Evolutionary conservation across 2,888 invertebrate species (phyloP).

Genomic region (Mythimna loreyi): DNA sequence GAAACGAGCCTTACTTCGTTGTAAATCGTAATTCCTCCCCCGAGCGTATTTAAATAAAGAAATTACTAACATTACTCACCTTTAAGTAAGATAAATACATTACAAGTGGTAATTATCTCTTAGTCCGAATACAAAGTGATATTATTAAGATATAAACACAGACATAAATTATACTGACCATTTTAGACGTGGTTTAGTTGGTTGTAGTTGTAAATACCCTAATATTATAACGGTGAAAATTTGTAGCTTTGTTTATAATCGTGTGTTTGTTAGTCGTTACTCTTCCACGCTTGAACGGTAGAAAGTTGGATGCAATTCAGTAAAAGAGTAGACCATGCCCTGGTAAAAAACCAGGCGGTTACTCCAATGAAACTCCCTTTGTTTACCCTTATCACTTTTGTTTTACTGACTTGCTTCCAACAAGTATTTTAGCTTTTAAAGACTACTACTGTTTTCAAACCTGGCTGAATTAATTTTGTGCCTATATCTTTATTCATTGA

Average conservation of each 20-base stretch:
- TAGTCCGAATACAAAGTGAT: conserved; percentile 47
- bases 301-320: too few relatives aligned
- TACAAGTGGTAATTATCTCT: conserved; percentile 57
- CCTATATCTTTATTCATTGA: not conserved
- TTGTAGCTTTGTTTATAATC: too few relatives aligned
- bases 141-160: conserved; percentile 59
- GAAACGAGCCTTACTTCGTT: conserved; percentile 10
- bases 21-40: conserved; percentile 39
- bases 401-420: not conserved
- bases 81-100: conserved; percentile 58
- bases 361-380: not conserved
- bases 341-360: too few relatives aligned
- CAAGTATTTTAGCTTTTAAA: not conserved
- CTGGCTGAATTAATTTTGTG: not conserved
- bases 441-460: not conserved
- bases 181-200: conserved; percentile 42
- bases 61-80: conserved; percentile 55
- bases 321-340: too few relatives aligned
- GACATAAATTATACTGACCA: conserved; percentile 59
- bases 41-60: conserved; percentile 50
- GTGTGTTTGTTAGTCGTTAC: too few relatives aligned
- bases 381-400: not conserved
- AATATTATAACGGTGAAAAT: conserved; percentile 16
- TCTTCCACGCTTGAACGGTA: too few relatives aligned
- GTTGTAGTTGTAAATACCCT: conserved; percentile 21